phyloP scores from a whole-genome alignment of 2,113 vertebrate genomes.

The Mixornis gularis region DNA sequence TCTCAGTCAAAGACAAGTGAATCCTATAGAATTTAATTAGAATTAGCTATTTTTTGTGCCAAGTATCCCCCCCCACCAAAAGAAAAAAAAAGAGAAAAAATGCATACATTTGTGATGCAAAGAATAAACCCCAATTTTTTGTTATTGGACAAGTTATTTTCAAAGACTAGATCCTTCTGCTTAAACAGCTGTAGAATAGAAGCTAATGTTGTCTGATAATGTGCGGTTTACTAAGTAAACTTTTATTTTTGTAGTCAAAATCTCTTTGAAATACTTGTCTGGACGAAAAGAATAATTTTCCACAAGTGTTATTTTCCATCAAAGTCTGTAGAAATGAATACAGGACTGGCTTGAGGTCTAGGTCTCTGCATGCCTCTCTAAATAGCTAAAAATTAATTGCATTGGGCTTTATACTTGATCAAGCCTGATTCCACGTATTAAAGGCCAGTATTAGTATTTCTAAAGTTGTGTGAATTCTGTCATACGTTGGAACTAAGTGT shows the following conservation, averaged over 20 bases:
- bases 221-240: background rate
- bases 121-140: background rate
- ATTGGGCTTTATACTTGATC: background rate
- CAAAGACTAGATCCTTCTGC: background rate
- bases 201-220: background rate
- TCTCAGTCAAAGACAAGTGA: background rate
- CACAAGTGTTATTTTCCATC: background rate
- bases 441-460: background rate
- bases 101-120: background rate
- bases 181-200: background rate
- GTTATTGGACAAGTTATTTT: background rate
- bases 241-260: background rate
- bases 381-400: background rate
- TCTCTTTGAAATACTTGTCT: background rate
- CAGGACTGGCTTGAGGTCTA: background rate
- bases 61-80: rapidly evolving
- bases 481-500: background rate
- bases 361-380: background rate
- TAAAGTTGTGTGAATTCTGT: background rate
- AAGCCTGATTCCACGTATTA: background rate
- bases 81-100: background rate
- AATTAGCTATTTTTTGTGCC: background rate
- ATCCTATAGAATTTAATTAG: background rate
- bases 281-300: background rate
- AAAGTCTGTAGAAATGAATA: background rate